Percentiles rank a stretch among this genome's conserved stretches.
phyloP scores from a whole-genome alignment of 1,140 invertebrate genomes.

The Lycorma delicatula region DNA sequence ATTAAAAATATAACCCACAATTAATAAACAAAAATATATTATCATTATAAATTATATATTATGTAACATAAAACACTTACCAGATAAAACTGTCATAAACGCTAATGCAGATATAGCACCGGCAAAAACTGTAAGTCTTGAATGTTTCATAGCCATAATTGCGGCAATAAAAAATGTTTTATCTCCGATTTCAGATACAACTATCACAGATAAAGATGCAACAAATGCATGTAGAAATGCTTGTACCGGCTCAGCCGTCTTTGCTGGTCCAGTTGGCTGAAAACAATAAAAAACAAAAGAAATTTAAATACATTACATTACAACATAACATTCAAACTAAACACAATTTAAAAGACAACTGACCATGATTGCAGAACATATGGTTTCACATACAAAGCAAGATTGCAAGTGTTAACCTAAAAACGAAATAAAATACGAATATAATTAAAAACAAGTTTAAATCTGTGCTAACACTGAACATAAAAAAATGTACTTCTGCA shows the following conservation, averaged over 20 bases:
- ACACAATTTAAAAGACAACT: no score
- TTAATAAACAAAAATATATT: no score
- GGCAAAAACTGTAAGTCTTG: slow-evolving; percentile 81
- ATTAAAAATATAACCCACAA: no score
- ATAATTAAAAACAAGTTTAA: no score
- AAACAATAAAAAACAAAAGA: background rate
- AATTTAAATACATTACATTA: background rate
- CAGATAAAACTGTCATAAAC: slow-evolving; percentile 92
- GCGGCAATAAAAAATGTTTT: slow-evolving; percentile 99
- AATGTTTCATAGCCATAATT: slow-evolving; percentile 98
- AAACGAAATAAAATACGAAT: no score
- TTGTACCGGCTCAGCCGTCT: slow-evolving; percentile 34
- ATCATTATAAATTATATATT: no score
- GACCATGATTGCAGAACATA: no score
- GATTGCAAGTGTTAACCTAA: no score
- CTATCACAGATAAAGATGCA: slow-evolving; percentile 88
- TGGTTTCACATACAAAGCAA: no score
- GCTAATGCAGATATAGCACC: slow-evolving; percentile 88
- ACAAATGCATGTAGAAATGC: slow-evolving; percentile 92
- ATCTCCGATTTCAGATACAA: slow-evolving; percentile 96
- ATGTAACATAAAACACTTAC: slow-evolving; percentile 41
- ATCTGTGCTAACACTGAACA: no score
- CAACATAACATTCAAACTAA: no score
- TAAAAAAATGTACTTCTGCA: no score
- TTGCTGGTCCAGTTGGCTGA: slow-evolving; percentile 3